phyloP scores from a whole-genome alignment of 2,888 invertebrate genomes.

The Andrena marginata region DNA sequence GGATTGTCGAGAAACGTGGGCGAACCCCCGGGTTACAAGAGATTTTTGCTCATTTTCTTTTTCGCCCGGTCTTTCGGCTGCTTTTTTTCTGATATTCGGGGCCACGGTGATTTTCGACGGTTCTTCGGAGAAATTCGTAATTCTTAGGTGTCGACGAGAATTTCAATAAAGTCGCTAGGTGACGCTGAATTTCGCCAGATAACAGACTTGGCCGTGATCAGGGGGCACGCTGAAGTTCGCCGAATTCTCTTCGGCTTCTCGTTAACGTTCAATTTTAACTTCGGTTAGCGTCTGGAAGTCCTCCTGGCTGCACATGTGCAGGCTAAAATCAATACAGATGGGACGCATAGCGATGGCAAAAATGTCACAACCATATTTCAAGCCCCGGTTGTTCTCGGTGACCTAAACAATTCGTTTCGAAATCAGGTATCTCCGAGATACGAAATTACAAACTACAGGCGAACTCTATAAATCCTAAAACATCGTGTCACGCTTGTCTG shows the following conservation, averaged over 20 bases:
- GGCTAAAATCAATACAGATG: no score
- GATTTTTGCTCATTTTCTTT: slow-evolving; percentile 22
- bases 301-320: no score
- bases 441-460: slow-evolving; percentile 31
- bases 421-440: slow-evolving; percentile 7
- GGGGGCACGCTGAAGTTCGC: neutral
- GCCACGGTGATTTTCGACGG: neutral
- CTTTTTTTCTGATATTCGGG: neutral
- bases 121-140: neutral
- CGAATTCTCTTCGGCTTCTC: neutral
- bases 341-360: no score
- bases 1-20: slow-evolving; percentile 64
- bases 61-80: neutral
- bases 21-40: slow-evolving; percentile 54
- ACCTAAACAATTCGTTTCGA: neutral
- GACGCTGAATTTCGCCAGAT: neutral
- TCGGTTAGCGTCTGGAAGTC: no score
- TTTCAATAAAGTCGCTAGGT: slow-evolving; percentile 3
- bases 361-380: no score
- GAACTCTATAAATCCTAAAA: slow-evolving; percentile 33
- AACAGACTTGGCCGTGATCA: neutral
- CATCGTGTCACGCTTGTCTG: neutral
- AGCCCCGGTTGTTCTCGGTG: no score
- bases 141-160: neutral
- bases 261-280: neutral